These are phyloP conservation scores for Gisinianus flammeolus DNA, from an alignment of 2,888 invertebrate genomes.

Conservation along the genomic window DNA sequence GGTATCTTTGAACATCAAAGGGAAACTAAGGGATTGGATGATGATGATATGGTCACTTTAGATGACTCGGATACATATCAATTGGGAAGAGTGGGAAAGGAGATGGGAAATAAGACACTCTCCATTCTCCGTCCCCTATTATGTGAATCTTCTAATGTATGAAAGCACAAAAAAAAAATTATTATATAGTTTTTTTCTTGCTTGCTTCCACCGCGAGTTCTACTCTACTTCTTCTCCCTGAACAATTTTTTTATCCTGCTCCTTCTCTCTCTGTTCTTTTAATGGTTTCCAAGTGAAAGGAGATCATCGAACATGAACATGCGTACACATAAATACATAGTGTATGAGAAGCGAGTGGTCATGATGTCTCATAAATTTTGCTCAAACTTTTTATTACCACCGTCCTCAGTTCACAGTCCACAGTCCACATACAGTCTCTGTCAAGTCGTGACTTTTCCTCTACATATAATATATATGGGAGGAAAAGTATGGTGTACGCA, in stretches of 20 bases:
- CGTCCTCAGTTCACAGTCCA: too few species aligned
- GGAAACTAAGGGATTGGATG: neutral
- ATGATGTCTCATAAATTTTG: slow-evolving; percentile 32
- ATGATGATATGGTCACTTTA: neutral
- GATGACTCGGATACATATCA: too few species aligned
- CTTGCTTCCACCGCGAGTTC: too few species aligned
- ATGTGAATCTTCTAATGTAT: too few species aligned
- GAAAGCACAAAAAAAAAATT: too few species aligned
- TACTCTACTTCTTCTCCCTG: too few species aligned
- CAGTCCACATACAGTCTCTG: slow-evolving; percentile 20
- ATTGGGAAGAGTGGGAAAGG: neutral
- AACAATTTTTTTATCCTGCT: too few species aligned
- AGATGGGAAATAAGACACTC: too few species aligned
- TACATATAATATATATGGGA: too few species aligned
- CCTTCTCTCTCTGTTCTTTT: neutral
- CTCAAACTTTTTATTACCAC: slow-evolving; percentile 37
- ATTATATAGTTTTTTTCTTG: neutral
- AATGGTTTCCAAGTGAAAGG: slow-evolving; percentile 20
- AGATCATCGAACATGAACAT: slow-evolving; percentile 31
- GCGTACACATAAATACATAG: neutral
- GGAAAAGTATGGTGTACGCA: too few species aligned
- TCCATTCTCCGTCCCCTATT: too few species aligned
- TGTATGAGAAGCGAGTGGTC: slow-evolving; percentile 18
- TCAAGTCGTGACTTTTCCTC: slow-evolving; percentile 26
- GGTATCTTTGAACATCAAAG: too few species aligned